These are phyloP conservation scores for Thymelicus sylvestris DNA, from an alignment of 2,888 invertebrate genomes.

Conservation along the genomic window DNA sequence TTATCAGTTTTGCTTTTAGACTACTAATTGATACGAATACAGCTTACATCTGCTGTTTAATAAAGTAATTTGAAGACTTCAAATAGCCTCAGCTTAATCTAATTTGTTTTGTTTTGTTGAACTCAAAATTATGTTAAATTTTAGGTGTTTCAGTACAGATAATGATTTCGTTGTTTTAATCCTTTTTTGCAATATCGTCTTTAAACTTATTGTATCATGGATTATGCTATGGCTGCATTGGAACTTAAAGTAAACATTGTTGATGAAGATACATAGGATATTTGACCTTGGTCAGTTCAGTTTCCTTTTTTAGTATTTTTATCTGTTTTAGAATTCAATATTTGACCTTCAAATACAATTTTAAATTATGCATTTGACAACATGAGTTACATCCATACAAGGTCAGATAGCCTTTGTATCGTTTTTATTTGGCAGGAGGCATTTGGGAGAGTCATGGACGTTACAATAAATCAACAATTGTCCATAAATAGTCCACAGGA, in stretches of 20 bases:
- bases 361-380: too few species aligned
- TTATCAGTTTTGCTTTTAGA: conserved; percentile 26
- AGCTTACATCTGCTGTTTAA: not conserved
- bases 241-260: not conserved
- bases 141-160: not conserved
- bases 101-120: not conserved
- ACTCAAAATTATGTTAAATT: not conserved
- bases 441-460: not conserved
- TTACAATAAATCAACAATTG: too few species aligned
- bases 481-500: too few species aligned
- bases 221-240: not conserved
- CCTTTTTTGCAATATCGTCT: not conserved
- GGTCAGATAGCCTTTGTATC: not conserved
- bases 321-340: too few species aligned
- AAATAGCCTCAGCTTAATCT: conserved; percentile 7
- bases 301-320: too few species aligned
- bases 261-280: not conserved
- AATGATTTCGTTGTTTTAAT: not conserved
- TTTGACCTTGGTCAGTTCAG: not conserved
- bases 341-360: too few species aligned
- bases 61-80: not conserved
- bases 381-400: too few species aligned
- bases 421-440: not conserved
- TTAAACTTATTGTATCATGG: not conserved
- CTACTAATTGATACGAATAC: conserved; percentile 23